phyloP scores from a whole-genome alignment of 2,888 invertebrate species.

The Aquatica leii region DNA sequence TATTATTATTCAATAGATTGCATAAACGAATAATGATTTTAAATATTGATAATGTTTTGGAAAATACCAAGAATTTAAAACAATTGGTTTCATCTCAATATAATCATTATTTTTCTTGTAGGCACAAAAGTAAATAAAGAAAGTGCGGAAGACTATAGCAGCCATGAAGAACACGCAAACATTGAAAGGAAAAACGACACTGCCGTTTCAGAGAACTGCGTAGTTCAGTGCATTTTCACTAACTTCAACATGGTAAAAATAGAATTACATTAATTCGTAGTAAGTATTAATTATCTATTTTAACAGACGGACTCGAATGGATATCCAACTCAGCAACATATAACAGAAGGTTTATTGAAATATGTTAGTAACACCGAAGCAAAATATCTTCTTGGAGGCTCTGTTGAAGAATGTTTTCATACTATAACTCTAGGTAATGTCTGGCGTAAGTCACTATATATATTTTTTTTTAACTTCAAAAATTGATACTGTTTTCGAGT shows the following conservation, averaged over 20 bases:
- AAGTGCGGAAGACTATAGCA: not conserved
- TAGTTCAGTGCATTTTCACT: slow-evolving; percentile 75
- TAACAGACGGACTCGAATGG: slow-evolving; percentile 70
- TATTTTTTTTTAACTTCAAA: too few relatives aligned
- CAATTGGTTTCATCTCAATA: too few relatives aligned
- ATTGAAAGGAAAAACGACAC: not conserved
- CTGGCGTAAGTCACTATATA: too few relatives aligned
- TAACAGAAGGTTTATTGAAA: slow-evolving; percentile 69
- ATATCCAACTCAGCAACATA: slow-evolving; percentile 71
- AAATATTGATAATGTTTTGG: too few relatives aligned
- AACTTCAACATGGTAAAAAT: slow-evolving; percentile 71
- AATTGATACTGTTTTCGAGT: too few relatives aligned
- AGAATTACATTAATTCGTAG: too few relatives aligned
- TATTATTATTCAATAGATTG: too few relatives aligned
- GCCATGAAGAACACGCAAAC: not conserved
- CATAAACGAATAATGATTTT: too few relatives aligned
- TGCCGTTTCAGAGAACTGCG: slow-evolving; percentile 38
- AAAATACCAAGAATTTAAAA: too few relatives aligned
- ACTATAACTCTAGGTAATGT: too few relatives aligned
- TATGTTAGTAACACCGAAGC: slow-evolving; percentile 71
- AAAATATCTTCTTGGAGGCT: slow-evolving; percentile 74
- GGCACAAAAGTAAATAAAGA: not conserved
- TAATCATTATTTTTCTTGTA: too few relatives aligned
- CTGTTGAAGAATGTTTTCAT: slow-evolving; percentile 77
- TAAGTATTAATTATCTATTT: too few relatives aligned